phyloP scores from a whole-genome alignment of 1,140 invertebrate genomes.

The Galleria mellonella region DNA sequence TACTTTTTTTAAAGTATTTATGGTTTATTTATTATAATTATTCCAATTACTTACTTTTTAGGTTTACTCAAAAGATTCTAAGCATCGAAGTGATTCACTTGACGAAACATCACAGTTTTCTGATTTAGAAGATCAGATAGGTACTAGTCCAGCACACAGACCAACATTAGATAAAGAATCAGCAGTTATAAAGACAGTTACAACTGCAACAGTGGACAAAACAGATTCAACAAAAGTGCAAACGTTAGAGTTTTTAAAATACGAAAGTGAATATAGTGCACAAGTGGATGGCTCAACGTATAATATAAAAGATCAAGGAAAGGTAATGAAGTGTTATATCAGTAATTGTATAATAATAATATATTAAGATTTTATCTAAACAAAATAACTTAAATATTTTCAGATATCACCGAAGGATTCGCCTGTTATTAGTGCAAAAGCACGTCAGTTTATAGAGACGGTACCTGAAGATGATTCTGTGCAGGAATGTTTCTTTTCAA shows the following conservation, averaged over 20 bases:
- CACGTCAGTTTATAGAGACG: constrained; percentile 72
- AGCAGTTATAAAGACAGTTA: constrained; percentile 14
- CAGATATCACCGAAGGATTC: constrained; percentile 56
- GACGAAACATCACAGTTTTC: constrained; percentile 74
- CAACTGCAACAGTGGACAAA: constrained; percentile 14
- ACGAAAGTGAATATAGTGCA: constrained; percentile 52
- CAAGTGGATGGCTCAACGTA: constrained; percentile 22
- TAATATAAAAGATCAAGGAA: constrained; percentile 25
- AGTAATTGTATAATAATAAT: too few relatives aligned
- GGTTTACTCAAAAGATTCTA: constrained; percentile 63
- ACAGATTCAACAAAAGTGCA: constrained; percentile 22
- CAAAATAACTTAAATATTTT: too few relatives aligned
- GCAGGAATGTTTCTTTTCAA: constrained; percentile 73
- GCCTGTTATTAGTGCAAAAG: constrained; percentile 70
- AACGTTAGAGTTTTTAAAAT: constrained; percentile 55
- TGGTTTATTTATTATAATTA: not conserved
- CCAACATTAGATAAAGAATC: constrained; percentile 30
- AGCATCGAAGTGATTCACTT: constrained; percentile 69
- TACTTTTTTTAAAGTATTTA: too few relatives aligned
- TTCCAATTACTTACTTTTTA: constrained; percentile 8
- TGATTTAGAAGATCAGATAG: constrained; percentile 70
- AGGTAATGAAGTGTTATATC: constrained; percentile 20
- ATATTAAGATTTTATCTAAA: too few relatives aligned
- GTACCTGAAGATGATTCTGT: constrained; percentile 73
- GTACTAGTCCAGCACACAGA: constrained; percentile 54